Conservation (phyloP, 2,888 invertebrate species). For the Gibbula magus region DNA sequence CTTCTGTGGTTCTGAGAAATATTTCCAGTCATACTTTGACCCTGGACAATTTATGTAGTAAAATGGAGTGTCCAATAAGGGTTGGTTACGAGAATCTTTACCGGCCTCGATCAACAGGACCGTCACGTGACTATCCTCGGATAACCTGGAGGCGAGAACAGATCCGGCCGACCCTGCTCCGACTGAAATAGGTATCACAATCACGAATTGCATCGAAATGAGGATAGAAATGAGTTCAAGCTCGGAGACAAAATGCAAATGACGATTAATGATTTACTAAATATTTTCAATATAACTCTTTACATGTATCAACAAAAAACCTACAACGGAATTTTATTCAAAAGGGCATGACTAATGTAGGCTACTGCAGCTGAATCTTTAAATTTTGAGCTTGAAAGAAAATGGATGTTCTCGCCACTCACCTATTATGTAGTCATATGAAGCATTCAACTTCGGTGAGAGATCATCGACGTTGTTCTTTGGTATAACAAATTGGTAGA, state of each 20-base stretch:
- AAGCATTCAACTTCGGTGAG: not conserved
- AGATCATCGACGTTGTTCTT: not conserved
- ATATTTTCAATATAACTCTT: no score
- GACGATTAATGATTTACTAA: no score
- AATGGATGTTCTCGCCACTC: not conserved
- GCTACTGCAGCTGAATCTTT: no score
- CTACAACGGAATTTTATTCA: no score
- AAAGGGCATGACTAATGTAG: no score
- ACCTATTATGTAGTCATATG: constrained; percentile 6
- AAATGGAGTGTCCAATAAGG: constrained; percentile 75
- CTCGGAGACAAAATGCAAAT: no score
- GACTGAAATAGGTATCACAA: constrained; percentile 46
- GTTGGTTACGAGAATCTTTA: constrained; percentile 71
- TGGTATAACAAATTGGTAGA: not conserved
- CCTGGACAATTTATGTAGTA: constrained; percentile 71
- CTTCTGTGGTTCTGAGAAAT: constrained; percentile 75
- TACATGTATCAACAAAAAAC: no score
- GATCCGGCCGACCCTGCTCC: constrained; percentile 77
- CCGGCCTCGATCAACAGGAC: constrained; percentile 76
- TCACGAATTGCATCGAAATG: not conserved
- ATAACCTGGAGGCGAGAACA: constrained; percentile 75
- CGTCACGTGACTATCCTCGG: constrained; percentile 68
- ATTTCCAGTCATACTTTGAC: constrained; percentile 70
- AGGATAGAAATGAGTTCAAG: not conserved
- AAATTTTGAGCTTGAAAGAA: not conserved